These are phyloP conservation scores for Galaxias olidus DNA, from an alignment of 2,797 vertebrate species.

Conservation along the genomic window DNA sequence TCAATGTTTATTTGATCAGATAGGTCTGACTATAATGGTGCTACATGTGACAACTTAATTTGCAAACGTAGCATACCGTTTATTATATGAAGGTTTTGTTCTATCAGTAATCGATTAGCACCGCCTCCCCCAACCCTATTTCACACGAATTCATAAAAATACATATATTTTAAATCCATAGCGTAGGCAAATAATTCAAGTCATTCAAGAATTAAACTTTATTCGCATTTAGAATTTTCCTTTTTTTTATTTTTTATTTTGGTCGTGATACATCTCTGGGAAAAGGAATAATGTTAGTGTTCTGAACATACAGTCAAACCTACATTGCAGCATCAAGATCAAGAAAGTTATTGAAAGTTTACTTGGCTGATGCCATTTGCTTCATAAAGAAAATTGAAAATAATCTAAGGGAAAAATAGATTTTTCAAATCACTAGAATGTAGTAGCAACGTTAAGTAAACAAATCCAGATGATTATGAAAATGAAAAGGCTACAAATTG, in stretches of 20 bases:
- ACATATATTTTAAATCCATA: neutral
- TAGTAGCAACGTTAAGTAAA: too few species aligned
- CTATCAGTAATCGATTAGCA: too few species aligned
- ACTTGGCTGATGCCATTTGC: neutral
- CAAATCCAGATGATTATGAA: neutral
- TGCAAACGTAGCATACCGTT: too few species aligned
- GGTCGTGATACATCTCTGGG: constrained; percentile 56
- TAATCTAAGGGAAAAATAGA: too few species aligned
- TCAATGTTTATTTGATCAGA: neutral
- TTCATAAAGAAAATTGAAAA: neutral
- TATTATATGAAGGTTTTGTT: too few species aligned
- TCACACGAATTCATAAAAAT: too few species aligned
- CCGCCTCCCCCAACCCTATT: too few species aligned
- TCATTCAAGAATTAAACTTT: constrained; percentile 66
- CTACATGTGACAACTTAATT: too few species aligned
- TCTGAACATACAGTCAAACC: constrained; percentile 23
- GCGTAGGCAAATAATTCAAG: neutral
- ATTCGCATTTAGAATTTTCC: constrained; percentile 60
- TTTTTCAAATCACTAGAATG: too few species aligned
- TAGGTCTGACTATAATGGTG: too few species aligned
- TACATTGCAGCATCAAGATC: too few species aligned
- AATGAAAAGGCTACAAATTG: constrained; percentile 20
- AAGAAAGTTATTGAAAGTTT: too few species aligned
- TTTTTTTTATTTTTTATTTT: constrained; percentile 59
- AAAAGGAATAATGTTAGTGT: constrained; percentile 46